Conservation (phyloP, 2,113 vertebrate genomes). For the Barnardius zonarius region DNA sequence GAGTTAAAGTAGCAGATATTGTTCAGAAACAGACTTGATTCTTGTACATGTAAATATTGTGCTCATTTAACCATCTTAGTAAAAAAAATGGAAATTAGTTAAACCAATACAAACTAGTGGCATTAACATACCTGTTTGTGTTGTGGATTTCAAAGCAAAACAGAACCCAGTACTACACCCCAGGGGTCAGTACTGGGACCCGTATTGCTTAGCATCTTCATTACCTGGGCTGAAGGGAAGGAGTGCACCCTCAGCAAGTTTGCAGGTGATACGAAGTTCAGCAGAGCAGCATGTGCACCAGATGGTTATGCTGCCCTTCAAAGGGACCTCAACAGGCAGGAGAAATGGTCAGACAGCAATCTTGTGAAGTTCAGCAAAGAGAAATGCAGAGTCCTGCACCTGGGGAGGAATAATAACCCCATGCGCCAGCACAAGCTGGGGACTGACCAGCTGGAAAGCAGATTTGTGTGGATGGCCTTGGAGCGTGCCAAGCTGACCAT, state of each 20-base stretch:
- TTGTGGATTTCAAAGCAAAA: neutral
- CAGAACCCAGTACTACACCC: neutral
- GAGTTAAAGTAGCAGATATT: neutral
- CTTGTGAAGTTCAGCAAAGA: neutral
- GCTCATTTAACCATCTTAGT: neutral
- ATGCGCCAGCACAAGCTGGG: neutral
- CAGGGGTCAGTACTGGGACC: neutral
- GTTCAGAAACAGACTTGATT: neutral
- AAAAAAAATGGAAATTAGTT: neutral
- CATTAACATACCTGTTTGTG: neutral
- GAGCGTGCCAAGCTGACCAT: neutral
- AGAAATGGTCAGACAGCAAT: neutral
- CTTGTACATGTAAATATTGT: neutral
- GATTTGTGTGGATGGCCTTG: neutral
- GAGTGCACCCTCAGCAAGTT: neutral
- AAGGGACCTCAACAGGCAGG: neutral
- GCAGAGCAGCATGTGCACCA: neutral
- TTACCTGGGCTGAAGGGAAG: neutral
- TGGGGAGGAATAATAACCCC: neutral
- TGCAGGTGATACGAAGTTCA: neutral
- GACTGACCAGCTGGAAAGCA: neutral
- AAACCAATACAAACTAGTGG: neutral
- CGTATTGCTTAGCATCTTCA: neutral
- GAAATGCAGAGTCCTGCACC: neutral
- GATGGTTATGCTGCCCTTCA: constrained; percentile 7